phyloP scores from a whole-genome alignment of 1,140 invertebrate genomes.

The Conus ventricosus region DNA sequence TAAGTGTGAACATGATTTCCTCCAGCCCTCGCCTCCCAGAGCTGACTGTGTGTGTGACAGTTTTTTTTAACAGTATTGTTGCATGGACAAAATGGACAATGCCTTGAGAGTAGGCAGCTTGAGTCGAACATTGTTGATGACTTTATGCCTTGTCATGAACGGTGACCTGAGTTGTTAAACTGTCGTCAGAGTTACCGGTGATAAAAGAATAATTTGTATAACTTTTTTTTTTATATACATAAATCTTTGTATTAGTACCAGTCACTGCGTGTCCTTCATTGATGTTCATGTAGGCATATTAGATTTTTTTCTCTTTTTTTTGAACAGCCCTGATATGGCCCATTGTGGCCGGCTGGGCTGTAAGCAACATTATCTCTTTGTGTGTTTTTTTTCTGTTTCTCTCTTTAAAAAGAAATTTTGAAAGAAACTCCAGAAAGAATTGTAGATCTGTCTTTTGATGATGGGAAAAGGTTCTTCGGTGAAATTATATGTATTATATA shows the following conservation, averaged over 20 bases:
- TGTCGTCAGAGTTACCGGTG: neutral
- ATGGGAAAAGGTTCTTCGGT: neutral
- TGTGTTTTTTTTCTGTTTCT: no score
- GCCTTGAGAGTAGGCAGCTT: neutral
- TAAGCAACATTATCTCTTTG: no score
- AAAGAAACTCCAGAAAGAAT: no score
- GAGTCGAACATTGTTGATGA: neutral
- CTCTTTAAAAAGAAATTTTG: no score
- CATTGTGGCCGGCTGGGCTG: no score
- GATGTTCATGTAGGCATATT: neutral
- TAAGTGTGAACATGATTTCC: no score
- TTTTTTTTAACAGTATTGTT: neutral
- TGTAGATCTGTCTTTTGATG: neutral
- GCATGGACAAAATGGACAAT: neutral
- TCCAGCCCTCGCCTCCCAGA: no score
- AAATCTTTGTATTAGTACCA: no score
- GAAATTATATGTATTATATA: no score
- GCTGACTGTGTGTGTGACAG: neutral
- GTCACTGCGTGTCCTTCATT: neutral
- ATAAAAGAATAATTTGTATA: no score
- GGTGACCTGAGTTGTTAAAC: neutral
- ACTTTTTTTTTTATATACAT: no score
- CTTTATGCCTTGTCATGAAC: neutral
- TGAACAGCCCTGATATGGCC: no score
- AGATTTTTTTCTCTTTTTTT: neutral